These are phyloP conservation scores for Porites australiensis DNA, from an alignment of 64 coral and sea anemone genomes.

Conservation along the genomic window DNA sequence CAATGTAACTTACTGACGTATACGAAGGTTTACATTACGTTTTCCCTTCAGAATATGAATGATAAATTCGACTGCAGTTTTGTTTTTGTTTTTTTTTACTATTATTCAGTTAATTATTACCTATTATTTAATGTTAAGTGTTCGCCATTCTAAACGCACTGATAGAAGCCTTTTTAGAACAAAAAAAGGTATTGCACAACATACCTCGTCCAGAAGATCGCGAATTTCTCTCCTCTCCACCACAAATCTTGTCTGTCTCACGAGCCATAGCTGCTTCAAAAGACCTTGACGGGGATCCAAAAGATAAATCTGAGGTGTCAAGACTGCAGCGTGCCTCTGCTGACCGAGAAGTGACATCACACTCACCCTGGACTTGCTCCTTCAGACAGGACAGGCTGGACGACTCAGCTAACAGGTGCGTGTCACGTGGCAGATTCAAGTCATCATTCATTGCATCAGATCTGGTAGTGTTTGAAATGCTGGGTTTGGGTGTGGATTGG, in stretches of 20 bases:
- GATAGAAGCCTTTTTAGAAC: too few species aligned
- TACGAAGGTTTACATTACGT: too few species aligned
- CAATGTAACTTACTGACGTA: too few species aligned
- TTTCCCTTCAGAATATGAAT: too few species aligned
- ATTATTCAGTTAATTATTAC: too few species aligned
- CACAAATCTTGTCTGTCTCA: constrained; percentile 40
- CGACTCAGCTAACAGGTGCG: not conserved
- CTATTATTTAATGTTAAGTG: too few species aligned
- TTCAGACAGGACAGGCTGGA: not conserved
- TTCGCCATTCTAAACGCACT: too few species aligned
- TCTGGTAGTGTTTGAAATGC: too few species aligned
- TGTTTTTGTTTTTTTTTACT: too few species aligned
- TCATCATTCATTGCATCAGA: not conserved
- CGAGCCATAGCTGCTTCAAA: constrained; percentile 53
- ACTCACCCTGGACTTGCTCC: not conserved
- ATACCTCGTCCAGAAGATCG: constrained; percentile 31
- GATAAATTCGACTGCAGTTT: too few species aligned
- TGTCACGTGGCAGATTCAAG: not conserved
- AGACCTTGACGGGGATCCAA: constrained; percentile 66
- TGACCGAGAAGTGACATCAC: not conserved
- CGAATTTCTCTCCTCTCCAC: not conserved
- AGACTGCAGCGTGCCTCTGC: not conserved
- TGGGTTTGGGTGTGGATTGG: constrained; percentile 64
- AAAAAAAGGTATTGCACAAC: not conserved
- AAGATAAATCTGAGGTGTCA: constrained; percentile 15